phyloP scores from a whole-genome alignment of 1,140 invertebrate species.

The Orchesella cincta region DNA sequence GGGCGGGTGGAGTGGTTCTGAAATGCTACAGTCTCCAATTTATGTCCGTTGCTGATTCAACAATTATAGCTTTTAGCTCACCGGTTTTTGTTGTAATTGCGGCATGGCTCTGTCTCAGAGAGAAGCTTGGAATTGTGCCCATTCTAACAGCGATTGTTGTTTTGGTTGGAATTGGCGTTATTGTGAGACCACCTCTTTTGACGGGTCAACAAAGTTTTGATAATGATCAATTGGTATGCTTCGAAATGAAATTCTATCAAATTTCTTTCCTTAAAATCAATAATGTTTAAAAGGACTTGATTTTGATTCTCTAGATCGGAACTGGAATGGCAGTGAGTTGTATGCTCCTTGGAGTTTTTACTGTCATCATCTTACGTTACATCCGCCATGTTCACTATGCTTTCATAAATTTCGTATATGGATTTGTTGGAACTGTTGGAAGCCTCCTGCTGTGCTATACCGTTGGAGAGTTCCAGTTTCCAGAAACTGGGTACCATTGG shows the following conservation, averaged over 20 bases:
- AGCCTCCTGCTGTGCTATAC: neutral
- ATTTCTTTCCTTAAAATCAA: neutral
- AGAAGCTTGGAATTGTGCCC: constrained; percentile 40
- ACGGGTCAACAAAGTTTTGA: constrained; percentile 5
- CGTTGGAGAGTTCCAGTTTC: neutral
- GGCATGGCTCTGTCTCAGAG: constrained; percentile 35
- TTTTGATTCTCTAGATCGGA: constrained; percentile 1
- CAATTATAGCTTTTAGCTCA: constrained; percentile 33
- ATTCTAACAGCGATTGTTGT: constrained; percentile 18
- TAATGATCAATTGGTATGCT: constrained; percentile 12
- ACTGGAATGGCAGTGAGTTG: constrained; percentile 34
- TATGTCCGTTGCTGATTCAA: constrained; percentile 36
- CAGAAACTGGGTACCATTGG: neutral
- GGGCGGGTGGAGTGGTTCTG: constrained; percentile 12
- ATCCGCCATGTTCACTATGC: constrained; percentile 17
- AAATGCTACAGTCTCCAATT: constrained; percentile 26
- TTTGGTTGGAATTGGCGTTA: constrained; percentile 27
- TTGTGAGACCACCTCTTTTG: constrained; percentile 10
- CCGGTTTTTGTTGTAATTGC: constrained; percentile 38
- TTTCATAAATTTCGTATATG: neutral
- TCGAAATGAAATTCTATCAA: neutral
- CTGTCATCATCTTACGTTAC: neutral
- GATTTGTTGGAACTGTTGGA: neutral
- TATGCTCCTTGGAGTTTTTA: constrained; percentile 31
- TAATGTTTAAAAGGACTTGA: neutral